Evolutionary conservation across 2,797 vertebrate species (phyloP).

Genomic region (Molossus alvarezi): DNA sequence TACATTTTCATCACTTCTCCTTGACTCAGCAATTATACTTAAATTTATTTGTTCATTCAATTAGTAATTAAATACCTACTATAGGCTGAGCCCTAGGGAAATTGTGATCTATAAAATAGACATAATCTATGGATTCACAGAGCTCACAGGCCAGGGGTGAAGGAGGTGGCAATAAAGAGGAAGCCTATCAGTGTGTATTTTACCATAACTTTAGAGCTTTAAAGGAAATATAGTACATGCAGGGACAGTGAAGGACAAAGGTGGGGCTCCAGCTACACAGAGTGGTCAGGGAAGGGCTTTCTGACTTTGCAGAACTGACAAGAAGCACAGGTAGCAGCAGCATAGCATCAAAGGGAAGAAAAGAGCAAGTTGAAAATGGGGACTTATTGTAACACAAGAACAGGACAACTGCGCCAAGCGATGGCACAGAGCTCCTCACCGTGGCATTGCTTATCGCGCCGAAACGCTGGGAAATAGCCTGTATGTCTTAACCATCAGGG

Average conservation of each 20-base stretch:
- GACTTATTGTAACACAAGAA: neutral
- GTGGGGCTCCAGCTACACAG: neutral
- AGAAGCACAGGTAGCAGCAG: neutral
- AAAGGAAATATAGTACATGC: neutral
- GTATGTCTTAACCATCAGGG: neutral
- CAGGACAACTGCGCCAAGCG: neutral
- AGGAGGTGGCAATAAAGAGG: neutral
- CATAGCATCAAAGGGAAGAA: neutral
- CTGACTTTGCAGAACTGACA: neutral
- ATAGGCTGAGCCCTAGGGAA: neutral
- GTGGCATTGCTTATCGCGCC: neutral
- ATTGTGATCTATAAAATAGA: neutral
- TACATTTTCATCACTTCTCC: conserved; percentile 26
- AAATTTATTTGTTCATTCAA: conserved; percentile 28
- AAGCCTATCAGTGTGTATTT: neutral
- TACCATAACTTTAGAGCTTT: neutral
- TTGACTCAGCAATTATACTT: conserved; percentile 46
- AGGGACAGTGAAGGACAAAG: neutral
- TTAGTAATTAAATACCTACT: conserved; percentile 38
- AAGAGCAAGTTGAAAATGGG: neutral
- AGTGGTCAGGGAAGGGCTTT: neutral
- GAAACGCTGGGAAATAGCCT: neutral
- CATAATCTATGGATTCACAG: neutral
- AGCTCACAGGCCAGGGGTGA: neutral
- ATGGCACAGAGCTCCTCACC: neutral